Conservation (phyloP, 2,797 vertebrate species). For the Lophotriccus pileatus region DNA sequence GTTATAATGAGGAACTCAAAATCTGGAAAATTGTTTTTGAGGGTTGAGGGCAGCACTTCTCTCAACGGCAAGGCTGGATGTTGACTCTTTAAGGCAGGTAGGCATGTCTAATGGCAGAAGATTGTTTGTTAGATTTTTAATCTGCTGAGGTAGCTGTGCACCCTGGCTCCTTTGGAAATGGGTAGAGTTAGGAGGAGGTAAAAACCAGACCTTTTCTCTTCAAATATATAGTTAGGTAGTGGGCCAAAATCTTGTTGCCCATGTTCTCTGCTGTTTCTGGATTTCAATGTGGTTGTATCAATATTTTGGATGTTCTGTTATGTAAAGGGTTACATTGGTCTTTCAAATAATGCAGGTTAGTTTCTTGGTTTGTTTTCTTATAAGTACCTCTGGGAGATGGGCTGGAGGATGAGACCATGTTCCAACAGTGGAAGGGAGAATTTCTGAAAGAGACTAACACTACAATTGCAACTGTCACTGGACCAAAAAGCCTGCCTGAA, state of each 20-base stretch:
- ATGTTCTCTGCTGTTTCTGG: not conserved
- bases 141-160: not conserved
- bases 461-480: too few relatives aligned
- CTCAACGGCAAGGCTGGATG: not conserved
- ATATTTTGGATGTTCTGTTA: not conserved
- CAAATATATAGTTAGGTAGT: accelerated
- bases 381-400: too few relatives aligned
- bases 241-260: not conserved
- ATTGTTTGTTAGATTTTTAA: not conserved
- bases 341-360: not conserved
- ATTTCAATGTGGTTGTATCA: not conserved
- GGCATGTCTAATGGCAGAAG: not conserved
- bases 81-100: not conserved
- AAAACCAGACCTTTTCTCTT: not conserved
- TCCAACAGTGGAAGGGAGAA: too few relatives aligned
- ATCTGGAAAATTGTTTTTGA: not conserved
- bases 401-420: too few relatives aligned
- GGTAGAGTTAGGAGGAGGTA: not conserved
- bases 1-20: not conserved
- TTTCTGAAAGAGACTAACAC: too few relatives aligned
- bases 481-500: too few relatives aligned
- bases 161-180: not conserved
- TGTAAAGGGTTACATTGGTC: not conserved
- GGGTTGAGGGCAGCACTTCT: not conserved
- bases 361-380: not conserved